Base-by-base conservation (phyloP, 2,888 invertebrate species). In the Parnassius mnemosyne region DNA sequence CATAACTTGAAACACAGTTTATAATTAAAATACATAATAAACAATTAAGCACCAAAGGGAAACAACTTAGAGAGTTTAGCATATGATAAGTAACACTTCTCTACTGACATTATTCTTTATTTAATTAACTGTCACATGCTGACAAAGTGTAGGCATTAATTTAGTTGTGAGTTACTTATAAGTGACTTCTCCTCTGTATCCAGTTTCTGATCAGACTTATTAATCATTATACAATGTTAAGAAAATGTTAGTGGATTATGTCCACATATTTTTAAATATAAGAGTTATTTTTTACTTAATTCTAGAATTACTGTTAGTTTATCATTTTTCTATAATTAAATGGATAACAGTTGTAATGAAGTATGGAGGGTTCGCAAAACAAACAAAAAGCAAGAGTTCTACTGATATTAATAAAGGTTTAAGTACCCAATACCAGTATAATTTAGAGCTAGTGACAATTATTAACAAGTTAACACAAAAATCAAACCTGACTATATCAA, bases 341-440 rank as follows among this genome's bases (percentile, higher is more conserved):
- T 84, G 83, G 80, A 75, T 85, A 63, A 67, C 84, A 34, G 66
- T 84, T 3, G 56, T 80, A 7, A 75, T 77, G 10, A 83, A 79
- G 65, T 81, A 78, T 68, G 71, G 78, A 42, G 72, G 76, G 34
- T 20, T 77, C 12, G 62, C 71, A 3, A 42, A 16, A 34, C 63
- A 63, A 52, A 46, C 47, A 9, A 54, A 63, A 52, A 55, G 16
- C 51, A 58, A 61, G 13, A 60, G 62, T 3, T 41, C 60, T 2
- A 69, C 63, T 41, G 64, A 66, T 41, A 53, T 63, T 3, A 58
- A n/a, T 20, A 66, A 59, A 44, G 41, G 53, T 12, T 53, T 68
- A 42, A 73, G 68, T 51, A 65, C 66, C 0, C 69, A 71, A 11
- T 83, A 76, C 59, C 77, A 73, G 44, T 84, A 83, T 62, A 75